These are phyloP conservation scores for Hydrocynus forskahlii DNA, from an alignment of 2,797 vertebrate genomes.

Conservation along the genomic window DNA sequence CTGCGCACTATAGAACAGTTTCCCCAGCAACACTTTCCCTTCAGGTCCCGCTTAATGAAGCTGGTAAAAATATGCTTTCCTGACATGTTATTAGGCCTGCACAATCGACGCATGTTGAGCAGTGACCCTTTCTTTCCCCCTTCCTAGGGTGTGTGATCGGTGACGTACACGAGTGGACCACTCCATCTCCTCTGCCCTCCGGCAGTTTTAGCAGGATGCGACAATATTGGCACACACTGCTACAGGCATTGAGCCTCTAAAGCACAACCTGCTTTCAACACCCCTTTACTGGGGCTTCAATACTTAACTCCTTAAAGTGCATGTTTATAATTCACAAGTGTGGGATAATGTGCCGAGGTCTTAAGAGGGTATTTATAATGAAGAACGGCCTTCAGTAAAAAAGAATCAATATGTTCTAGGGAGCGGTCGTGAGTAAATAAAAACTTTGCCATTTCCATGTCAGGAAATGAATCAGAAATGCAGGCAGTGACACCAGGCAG, in stretches of 20 bases:
- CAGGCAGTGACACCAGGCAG: too few species aligned
- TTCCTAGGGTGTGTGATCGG: not conserved
- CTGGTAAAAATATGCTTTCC: conserved; percentile 28
- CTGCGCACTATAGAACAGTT: not conserved
- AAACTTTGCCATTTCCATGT: too few species aligned
- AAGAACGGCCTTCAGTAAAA: not conserved
- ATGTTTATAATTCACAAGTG: not conserved
- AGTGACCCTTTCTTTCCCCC: not conserved
- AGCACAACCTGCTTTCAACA: not conserved
- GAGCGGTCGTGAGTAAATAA: not conserved
- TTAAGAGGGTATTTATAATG: not conserved
- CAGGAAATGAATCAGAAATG: too few species aligned
- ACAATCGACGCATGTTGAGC: not conserved
- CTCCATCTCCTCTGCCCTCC: not conserved
- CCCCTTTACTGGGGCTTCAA: not conserved
- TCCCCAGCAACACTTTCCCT: conserved; percentile 26
- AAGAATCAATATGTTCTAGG: not conserved
- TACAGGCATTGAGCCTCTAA: too few species aligned
- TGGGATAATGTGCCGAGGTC: not conserved
- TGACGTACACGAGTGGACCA: not conserved
- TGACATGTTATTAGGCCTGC: conserved; percentile 15
- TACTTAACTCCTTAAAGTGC: not conserved
- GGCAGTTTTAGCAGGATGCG: not conserved
- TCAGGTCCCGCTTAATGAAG: conserved; percentile 39
- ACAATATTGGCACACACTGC: too few species aligned